Base-by-base conservation (phyloP, 2,888 invertebrate genomes). In the Pyrgus malvae region DNA sequence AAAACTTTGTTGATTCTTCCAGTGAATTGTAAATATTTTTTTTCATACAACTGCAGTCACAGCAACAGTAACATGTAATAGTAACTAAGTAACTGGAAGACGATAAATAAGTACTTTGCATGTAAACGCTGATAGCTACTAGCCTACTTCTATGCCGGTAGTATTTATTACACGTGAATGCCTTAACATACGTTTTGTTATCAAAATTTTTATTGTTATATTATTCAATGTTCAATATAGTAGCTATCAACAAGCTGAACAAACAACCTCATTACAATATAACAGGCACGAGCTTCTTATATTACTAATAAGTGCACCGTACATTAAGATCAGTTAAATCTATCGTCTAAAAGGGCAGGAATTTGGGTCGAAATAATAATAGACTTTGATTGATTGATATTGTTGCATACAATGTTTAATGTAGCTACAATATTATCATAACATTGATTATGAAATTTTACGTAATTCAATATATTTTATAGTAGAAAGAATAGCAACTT, bases 341-440 rank as follows among this genome's bases (percentile, higher is more conserved):
- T 16, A 37, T 21, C 54, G 63, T 56, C 55, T 58, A 63, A 70
- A 67, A 70, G 66, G 64, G 59, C 65, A 68, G 72, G 66, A 73
- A 79, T 78, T 65, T 74, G 62, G 75, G 76, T 67, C 80, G 73
- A 61, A 44, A 35, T 44, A 44, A 44, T 50, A 50, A 42, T 44
- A 37, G 16, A 51, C 6, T 23, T 27, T 60, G 64, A 65, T 66
- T 66, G 64, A 71, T 67, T 62, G 60, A 54, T 62, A 55, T 41
- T 44, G 46, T 48, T 49, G 40, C 44, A 53, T 2, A 25, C 6
- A 35, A 40, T 49, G 21, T 31, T 49, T 19, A 29, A 29, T 8
- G n/a, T n/a, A n/a, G n/a, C n/a, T n/a, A n/a, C n/a, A n/a, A n/a
- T n/a, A n/a, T n/a, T n/a, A n/a, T 27, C 23, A 40, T 49, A 29